Evolutionary conservation across 2,797 vertebrate species (phyloP).

Genomic region (Pogoniulus pusillus): DNA sequence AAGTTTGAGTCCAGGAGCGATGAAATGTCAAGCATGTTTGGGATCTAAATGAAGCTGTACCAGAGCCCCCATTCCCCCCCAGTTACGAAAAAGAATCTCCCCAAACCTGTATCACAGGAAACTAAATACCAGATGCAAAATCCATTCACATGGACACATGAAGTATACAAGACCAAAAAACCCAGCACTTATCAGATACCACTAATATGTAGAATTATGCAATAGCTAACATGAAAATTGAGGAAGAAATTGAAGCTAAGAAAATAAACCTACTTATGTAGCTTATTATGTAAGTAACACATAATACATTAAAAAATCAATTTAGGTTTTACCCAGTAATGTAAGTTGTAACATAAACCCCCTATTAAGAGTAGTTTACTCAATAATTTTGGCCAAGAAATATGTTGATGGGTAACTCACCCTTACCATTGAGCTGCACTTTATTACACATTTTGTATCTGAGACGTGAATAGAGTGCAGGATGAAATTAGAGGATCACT

Average conservation of each 20-base stretch:
- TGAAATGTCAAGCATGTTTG: background rate
- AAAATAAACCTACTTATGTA: conserved; percentile 16
- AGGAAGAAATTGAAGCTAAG: background rate
- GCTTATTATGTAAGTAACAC: conserved; percentile 15
- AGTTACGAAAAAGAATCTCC: background rate
- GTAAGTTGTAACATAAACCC: conserved; percentile 28
- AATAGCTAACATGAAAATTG: background rate
- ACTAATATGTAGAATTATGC: background rate
- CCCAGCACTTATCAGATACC: background rate
- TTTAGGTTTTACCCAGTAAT: conserved; percentile 16
- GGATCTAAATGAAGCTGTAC: background rate
- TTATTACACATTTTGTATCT: conserved; percentile 24
- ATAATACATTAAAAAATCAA: background rate
- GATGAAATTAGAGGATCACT: conserved; percentile 57
- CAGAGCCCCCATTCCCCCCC: background rate
- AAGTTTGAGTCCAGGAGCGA: background rate
- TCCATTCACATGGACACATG: accelerated
- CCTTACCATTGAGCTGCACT: conserved; percentile 29
- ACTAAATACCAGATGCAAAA: background rate
- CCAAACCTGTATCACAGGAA: background rate
- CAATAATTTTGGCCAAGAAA: conserved; percentile 36
- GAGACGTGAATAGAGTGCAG: background rate
- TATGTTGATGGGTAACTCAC: background rate
- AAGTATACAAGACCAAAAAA: background rate
- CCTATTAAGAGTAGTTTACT: conserved; percentile 35